Percentiles rank a stretch among this genome's conserved stretches.
These are phyloP conservation scores for Brachyrhaphis roseni DNA, from an alignment of 2,797 vertebrate species.

Conservation along the genomic window DNA sequence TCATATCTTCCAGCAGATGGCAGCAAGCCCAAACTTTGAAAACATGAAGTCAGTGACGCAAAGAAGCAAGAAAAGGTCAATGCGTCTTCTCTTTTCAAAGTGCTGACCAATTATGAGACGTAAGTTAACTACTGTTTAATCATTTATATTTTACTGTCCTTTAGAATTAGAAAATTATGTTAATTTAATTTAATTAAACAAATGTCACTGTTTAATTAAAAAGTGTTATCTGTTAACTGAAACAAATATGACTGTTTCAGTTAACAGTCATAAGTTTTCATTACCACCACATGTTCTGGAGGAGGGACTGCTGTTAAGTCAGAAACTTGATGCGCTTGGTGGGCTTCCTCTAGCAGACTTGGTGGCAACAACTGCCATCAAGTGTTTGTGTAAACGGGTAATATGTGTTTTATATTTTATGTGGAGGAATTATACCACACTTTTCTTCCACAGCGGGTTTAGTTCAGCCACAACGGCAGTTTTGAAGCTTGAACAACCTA, in stretches of 20 bases:
- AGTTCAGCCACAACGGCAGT: neutral
- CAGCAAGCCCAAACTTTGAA: slow-evolving; percentile 41
- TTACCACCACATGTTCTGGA: neutral
- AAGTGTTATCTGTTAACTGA: no score
- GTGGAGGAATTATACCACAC: neutral
- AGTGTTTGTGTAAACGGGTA: neutral
- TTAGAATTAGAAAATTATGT: neutral
- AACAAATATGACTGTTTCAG: neutral
- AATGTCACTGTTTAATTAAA: no score
- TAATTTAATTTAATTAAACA: neutral
- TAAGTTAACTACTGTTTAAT: neutral
- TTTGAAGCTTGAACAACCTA: neutral
- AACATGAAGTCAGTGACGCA: neutral
- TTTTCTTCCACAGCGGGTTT: neutral
- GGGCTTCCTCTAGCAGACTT: neutral
- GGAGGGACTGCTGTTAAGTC: neutral
- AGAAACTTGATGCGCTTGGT: neutral
- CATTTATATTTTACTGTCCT: neutral
- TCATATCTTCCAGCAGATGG: slow-evolving; percentile 48
- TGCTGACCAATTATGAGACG: neutral
- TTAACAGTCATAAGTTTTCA: neutral
- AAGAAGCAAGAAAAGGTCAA: no score
- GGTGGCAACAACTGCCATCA: neutral
- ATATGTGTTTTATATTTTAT: neutral
- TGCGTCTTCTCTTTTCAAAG: neutral